These are phyloP conservation scores for Gambusia affinis DNA, from an alignment of 2,113 vertebrate genomes.

Conservation along the genomic window DNA sequence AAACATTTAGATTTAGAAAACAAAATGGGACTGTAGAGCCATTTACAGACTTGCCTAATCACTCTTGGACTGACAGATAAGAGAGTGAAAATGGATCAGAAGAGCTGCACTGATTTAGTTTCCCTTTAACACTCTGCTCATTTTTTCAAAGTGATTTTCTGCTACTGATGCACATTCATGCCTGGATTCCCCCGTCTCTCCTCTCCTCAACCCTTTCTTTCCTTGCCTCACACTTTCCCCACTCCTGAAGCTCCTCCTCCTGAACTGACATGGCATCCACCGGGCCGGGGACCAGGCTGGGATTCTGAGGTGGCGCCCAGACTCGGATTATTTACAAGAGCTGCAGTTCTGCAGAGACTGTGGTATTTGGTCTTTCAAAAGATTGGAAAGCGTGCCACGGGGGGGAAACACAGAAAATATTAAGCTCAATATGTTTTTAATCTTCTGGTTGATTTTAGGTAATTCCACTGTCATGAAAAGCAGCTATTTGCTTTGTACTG, in stretches of 20 bases:
- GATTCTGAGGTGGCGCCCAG: conserved; percentile 83
- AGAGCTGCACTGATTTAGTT: neutral
- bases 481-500: conserved; percentile 12
- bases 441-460: conserved; percentile 3
- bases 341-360: conserved; percentile 78
- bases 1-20: neutral
- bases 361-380: conserved; percentile 79
- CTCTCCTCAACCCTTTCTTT: conserved; percentile 19
- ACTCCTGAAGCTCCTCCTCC: conserved; percentile 29
- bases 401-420: conserved; percentile 61
- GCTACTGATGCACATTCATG: conserved; percentile 72
- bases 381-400: conserved; percentile 71
- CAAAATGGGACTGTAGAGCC: neutral
- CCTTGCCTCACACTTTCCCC: conserved; percentile 55
- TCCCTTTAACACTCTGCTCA: conserved; percentile 12
- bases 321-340: conserved; percentile 82
- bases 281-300: conserved; percentile 66
- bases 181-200: conserved; percentile 31
- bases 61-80: too few species aligned
- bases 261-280: conserved; percentile 71
- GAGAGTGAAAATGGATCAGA: too few species aligned
- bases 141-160: conserved; percentile 19
- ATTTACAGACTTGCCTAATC: too few species aligned
- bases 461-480: conserved; percentile 4
- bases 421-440: conserved; percentile 31